Evolutionary conservation across 2,797 vertebrate genomes (phyloP).

Genomic region (Ibycter americanus): DNA sequence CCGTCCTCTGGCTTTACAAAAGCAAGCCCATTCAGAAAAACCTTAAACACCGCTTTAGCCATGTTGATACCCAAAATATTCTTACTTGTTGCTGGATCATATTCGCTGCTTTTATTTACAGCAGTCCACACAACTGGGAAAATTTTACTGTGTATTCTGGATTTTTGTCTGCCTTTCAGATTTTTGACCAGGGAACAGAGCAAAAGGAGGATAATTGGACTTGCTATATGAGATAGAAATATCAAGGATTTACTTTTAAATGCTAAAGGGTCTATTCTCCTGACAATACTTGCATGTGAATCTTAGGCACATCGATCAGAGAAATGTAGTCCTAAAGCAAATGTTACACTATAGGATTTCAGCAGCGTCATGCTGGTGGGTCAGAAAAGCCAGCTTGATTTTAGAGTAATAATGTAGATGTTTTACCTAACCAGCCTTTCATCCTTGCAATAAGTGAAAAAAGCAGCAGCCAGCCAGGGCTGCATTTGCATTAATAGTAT

Average conservation of each 20-base stretch:
- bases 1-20: not conserved
- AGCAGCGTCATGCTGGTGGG: not conserved
- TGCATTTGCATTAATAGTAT: slow-evolving; percentile 24
- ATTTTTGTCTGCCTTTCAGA: not conserved
- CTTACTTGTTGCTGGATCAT: not conserved
- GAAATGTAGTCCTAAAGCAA: not conserved
- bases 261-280: not conserved
- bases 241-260: slow-evolving; percentile 13
- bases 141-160: not conserved
- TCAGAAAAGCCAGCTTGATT: not conserved
- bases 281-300: not conserved
- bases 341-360: not conserved
- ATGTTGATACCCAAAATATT: not conserved
- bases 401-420: not conserved
- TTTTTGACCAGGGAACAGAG: not conserved
- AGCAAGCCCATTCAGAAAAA: not conserved
- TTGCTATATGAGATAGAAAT: not conserved
- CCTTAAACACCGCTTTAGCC: not conserved
- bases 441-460: not conserved
- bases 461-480: not conserved
- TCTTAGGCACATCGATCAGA: not conserved
- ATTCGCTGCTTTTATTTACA: not conserved
- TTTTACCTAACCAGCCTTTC: not conserved
- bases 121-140: not conserved
- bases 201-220: not conserved